phyloP scores from a whole-genome alignment of 1,140 invertebrate genomes.

The Pissodes strobi region DNA sequence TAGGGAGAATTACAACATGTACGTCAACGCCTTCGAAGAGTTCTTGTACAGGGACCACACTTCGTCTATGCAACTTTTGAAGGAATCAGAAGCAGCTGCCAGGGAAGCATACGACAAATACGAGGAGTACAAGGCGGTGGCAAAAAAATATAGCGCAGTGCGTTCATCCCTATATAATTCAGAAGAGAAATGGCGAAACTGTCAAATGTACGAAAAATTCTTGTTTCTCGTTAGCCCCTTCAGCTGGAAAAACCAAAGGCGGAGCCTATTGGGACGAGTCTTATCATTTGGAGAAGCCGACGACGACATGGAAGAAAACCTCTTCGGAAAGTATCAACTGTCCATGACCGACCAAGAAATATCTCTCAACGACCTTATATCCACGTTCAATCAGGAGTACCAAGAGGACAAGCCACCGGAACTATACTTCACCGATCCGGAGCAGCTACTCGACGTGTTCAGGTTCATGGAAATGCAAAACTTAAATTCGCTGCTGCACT shows the following conservation, averaged over 20 bases:
- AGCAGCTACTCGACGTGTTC: constrained; percentile 62
- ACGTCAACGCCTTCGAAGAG: constrained; percentile 64
- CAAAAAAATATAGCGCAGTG: constrained; percentile 58
- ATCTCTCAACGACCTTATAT: constrained; percentile 58
- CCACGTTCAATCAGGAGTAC: constrained; percentile 59
- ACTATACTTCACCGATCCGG: constrained; percentile 64
- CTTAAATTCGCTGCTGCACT: constrained; percentile 65
- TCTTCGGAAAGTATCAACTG: constrained; percentile 46
- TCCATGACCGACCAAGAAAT: constrained; percentile 46
- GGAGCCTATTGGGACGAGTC: not conserved
- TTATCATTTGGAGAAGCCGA: not conserved
- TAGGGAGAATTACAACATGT: constrained; percentile 61
- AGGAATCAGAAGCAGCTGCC: constrained; percentile 58
- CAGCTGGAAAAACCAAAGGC: constrained; percentile 60
- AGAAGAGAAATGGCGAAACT: constrained; percentile 65
- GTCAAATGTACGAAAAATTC: constrained; percentile 68
- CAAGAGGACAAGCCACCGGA: constrained; percentile 54
- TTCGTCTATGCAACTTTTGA: constrained; percentile 62
- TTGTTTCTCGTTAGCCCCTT: constrained; percentile 64
- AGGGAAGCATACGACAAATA: constrained; percentile 59
- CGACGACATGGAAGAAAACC: constrained; percentile 25
- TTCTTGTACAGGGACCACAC: constrained; percentile 66
- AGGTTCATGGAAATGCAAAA: constrained; percentile 65
- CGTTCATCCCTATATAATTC: constrained; percentile 64
- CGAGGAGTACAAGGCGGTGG: constrained; percentile 59